Evolutionary conservation across 2,113 vertebrate species (phyloP).

Genomic region (Clarias macrocephalus): DNA sequence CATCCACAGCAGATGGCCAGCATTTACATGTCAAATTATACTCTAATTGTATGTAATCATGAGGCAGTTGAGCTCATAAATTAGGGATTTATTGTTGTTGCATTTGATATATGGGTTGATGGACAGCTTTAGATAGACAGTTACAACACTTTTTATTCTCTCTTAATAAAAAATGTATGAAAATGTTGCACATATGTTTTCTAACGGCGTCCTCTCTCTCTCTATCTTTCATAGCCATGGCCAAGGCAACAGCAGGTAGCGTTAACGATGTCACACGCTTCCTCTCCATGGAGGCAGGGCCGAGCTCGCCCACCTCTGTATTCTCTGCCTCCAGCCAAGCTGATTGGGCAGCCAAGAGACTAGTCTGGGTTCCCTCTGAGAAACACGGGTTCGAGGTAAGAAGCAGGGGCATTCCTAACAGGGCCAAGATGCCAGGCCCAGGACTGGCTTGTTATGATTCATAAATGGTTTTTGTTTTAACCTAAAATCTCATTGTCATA

Average conservation of each 20-base stretch:
- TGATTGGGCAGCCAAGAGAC: slow-evolving; percentile 79
- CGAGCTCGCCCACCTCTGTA: slow-evolving; percentile 62
- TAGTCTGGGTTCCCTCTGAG: slow-evolving; percentile 81
- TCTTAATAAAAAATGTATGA: neutral
- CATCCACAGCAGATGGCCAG: neutral
- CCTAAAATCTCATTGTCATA: neutral
- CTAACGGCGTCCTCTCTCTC: slow-evolving; percentile 22
- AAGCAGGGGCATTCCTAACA: neutral
- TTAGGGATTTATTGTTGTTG: neutral
- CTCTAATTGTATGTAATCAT: neutral
- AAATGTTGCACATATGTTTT: neutral
- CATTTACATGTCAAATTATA: neutral
- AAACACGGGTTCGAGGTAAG: slow-evolving; percentile 80
- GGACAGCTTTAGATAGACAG: neutral
- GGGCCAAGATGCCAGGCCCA: neutral
- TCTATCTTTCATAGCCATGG: slow-evolving; percentile 64
- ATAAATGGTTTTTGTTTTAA: neutral
- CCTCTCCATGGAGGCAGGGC: slow-evolving; percentile 65
- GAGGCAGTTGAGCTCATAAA: neutral
- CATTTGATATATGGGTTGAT: neutral
- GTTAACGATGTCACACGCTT: slow-evolving; percentile 75
- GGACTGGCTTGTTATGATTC: neutral
- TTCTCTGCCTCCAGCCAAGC: slow-evolving; percentile 77
- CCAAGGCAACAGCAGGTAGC: slow-evolving; percentile 67
- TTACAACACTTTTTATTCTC: neutral